Base-by-base conservation (phyloP, 2,888 invertebrate species). In the Lepidochrysops patricia region DNA sequence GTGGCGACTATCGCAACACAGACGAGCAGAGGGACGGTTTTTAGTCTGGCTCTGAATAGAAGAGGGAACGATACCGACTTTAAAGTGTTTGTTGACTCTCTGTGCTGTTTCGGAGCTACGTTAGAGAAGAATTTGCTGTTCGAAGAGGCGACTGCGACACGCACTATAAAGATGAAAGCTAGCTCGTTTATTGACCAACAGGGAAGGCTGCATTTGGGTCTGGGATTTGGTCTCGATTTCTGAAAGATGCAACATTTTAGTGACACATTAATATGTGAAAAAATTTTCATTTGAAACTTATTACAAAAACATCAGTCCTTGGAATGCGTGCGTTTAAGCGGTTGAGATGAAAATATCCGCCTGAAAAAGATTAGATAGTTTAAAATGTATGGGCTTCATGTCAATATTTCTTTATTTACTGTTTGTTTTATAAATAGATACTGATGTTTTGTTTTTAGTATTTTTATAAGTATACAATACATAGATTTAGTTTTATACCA, bases 401-500 rank as follows among this genome's bases (percentile, higher is more conserved):
- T n/a, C n/a, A n/a, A n/a, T n/a, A n/a, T n/a, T n/a, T n/a, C n/a
- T n/a, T n/a, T n/a, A n/a, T n/a, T n/a, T n/a, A n/a, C n/a, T n/a
- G n/a, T n/a, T n/a, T n/a, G n/a, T n/a, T n/a, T n/a, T n/a, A n/a
- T n/a, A n/a, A n/a, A n/a, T n/a, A n/a, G n/a, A n/a, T n/a, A n/a
- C n/a, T n/a, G n/a, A n/a, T n/a, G n/a, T 64, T 58, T 32, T 73
- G 81, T 83, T 84, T 84, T 72, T 87, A 85, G 76, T 75, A 72
- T 70, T 85, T 81, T 84, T 84, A 80, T 88, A 88, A 88, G 88
- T 88, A 87, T 88, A 88, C 88, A 88, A 87, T 88, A 88, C 88
- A 88, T 88, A 87, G 79, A 75, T 87, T 88, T 87, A 73, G 73
- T 72, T 86, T 85, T 87, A 80, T 75, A 70, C 75, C 79, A 72